Conservation (phyloP, 2,797 vertebrate species). For the Morus bassanus region DNA sequence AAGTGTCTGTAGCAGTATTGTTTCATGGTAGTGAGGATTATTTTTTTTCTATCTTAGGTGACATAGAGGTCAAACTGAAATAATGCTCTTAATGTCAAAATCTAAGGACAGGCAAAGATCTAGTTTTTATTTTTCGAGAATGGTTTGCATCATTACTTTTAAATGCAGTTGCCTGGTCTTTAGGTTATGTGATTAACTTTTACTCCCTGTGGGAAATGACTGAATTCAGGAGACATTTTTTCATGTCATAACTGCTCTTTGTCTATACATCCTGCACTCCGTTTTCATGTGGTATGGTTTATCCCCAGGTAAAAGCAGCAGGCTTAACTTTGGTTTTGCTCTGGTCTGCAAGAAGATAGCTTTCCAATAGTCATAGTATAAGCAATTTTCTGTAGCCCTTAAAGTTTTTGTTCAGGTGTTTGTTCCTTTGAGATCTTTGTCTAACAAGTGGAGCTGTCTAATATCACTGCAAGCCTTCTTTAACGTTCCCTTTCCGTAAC, state of each 20-base stretch:
- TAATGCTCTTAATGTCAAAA: neutral
- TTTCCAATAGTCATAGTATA: neutral
- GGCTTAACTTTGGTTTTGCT: neutral
- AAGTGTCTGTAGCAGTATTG: neutral
- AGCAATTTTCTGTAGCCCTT: neutral
- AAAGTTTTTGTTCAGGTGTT: neutral
- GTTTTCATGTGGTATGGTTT: neutral
- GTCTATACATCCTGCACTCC: neutral
- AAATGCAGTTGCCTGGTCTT: conserved; percentile 24
- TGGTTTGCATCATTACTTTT: conserved; percentile 35
- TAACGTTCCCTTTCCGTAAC: neutral
- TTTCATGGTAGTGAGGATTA: neutral
- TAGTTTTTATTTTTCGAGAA: conserved; percentile 3
- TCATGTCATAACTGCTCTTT: neutral
- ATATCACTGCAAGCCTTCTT: neutral
- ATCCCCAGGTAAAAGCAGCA: neutral
- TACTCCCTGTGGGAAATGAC: conserved; percentile 41
- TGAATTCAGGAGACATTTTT: conserved; percentile 40
- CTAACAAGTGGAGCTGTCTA: neutral
- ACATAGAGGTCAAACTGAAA: conserved; percentile 2
- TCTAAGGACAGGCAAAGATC: neutral
- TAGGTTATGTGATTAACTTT: conserved; percentile 28
- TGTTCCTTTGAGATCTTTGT: neutral
- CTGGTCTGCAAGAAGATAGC: neutral
- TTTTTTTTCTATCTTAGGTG: neutral